These are phyloP conservation scores for Calosoma granatense DNA, from an alignment of 1,140 invertebrate genomes.

Conservation along the genomic window DNA sequence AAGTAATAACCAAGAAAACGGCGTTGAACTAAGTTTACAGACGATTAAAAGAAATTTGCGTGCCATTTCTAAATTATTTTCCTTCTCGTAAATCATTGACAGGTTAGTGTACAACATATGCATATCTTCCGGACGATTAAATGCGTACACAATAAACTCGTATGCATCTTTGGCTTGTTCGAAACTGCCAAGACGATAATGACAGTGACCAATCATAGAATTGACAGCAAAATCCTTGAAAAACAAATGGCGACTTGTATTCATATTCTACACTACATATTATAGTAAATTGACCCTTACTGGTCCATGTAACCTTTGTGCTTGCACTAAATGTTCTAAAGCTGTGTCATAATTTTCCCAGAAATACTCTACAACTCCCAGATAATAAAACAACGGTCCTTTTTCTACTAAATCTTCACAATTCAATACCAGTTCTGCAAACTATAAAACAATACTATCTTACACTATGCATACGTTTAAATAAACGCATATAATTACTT, in stretches of 20 bases:
- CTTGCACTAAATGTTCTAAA: constrained; percentile 23
- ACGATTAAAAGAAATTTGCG: constrained; percentile 24
- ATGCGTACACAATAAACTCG: constrained; percentile 21
- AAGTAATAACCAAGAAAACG: constrained; percentile 25
- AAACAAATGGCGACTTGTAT: too few species aligned
- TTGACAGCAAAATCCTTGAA: constrained; percentile 23
- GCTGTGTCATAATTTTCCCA: constrained; percentile 23
- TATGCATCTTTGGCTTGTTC: constrained; percentile 25
- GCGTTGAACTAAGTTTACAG: constrained; percentile 26
- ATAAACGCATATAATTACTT: constrained; percentile 15
- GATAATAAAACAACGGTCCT: constrained; percentile 24
- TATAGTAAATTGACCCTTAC: constrained; percentile 15
- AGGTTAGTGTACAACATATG: constrained; percentile 25
- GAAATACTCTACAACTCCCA: constrained; percentile 25
- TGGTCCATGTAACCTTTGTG: constrained; percentile 20
- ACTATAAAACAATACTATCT: constrained; percentile 17
- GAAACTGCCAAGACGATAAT: constrained; percentile 16
- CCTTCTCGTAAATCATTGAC: constrained; percentile 19
- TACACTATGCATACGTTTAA: too few species aligned
- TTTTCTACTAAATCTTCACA: constrained; percentile 17
- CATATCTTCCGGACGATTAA: constrained; percentile 24
- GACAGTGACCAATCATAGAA: constrained; percentile 24
- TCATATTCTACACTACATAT: too few species aligned
- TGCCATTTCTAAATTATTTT: constrained; percentile 15
- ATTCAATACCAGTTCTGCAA: constrained; percentile 23